Evolutionary conservation across 2,888 invertebrate species (phyloP), one percentile per base, ranked within the genome.

Genomic region (Sylvicola fuscatus): DNA sequence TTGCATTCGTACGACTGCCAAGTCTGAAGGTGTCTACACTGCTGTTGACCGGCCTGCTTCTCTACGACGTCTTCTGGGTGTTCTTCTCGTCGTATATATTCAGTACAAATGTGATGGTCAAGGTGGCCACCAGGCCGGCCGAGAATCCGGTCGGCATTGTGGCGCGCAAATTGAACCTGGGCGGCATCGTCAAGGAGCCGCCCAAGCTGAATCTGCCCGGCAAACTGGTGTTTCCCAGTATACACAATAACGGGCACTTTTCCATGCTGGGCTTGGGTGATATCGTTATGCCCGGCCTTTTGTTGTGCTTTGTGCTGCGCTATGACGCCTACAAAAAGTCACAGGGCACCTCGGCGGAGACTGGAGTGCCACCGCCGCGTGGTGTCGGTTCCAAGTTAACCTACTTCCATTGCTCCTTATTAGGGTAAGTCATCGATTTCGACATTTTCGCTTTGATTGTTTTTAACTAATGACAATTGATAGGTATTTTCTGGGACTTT

Each of bases 41-140:
- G 41, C 69, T 95, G 45, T 70, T 95, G 47, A 89, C 92, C 33
- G 95, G 95, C 21, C 66, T 93, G 45, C 71, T 93, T 40, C 78
- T 89, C 38, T 95, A 95, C 58, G 95, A 95, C 60, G 93, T 95
- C 29, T 95, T 95, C 64, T 95, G 95, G 93, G 93, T 95, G 35
- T 95, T 95, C 65, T 95, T 93, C 65, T 93, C 93, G 3, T 92
- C 92, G 1, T 93, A 93, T 58, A 89, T 95, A 54, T 95, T 95
- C 66, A 93, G 89, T 62, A 86, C 95, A 50, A 95, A 95, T 54
- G 95, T 95, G 45, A 95, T 95, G 95, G 93, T 95, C 44, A 93
- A 92, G 63, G 81, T 78, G 43, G 78, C 79, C 38, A 79, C 77
- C 37, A 62, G 86, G 50, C 83, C 86, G 27, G 86, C 87, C 10